phyloP scores from a whole-genome alignment of 2,113 vertebrate species.

The Anseranas semipalmata region DNA sequence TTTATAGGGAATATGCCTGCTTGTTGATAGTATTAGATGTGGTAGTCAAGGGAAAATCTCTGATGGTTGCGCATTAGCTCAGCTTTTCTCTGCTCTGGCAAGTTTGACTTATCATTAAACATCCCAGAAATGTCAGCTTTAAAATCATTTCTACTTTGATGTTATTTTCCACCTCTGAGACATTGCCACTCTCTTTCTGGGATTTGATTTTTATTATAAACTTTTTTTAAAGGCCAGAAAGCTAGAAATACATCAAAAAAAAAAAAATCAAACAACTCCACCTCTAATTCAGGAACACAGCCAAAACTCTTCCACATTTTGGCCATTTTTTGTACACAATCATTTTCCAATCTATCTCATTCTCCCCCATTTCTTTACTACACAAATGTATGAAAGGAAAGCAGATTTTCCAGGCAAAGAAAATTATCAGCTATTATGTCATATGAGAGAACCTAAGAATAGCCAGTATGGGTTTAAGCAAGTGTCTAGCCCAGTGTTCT shows the following conservation, averaged over 20 bases:
- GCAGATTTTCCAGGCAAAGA: neutral
- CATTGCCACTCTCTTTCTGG: constrained; percentile 28
- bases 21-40: constrained; percentile 31
- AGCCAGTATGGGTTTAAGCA: neutral
- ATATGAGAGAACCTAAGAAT: neutral
- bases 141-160: constrained; percentile 54
- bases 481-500: neutral
- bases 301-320: neutral
- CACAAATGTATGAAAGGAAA: neutral
- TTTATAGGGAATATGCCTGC: neutral
- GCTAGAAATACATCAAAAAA: constrained; percentile 34
- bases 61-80: constrained; percentile 16
- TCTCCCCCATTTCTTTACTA: neutral
- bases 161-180: constrained; percentile 55
- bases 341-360: neutral
- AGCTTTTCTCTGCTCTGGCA: constrained; percentile 45
- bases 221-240: constrained; percentile 51
- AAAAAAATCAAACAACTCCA: neutral
- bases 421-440: neutral
- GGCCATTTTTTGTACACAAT: neutral
- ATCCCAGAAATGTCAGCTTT: constrained; percentile 44
- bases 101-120: constrained; percentile 55
- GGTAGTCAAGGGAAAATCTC: constrained; percentile 20
- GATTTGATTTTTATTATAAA: constrained; percentile 63
- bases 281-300: neutral